Conservation (phyloP, 2,888 invertebrate species). For the Lepidocyrtoides sp. region DNA sequence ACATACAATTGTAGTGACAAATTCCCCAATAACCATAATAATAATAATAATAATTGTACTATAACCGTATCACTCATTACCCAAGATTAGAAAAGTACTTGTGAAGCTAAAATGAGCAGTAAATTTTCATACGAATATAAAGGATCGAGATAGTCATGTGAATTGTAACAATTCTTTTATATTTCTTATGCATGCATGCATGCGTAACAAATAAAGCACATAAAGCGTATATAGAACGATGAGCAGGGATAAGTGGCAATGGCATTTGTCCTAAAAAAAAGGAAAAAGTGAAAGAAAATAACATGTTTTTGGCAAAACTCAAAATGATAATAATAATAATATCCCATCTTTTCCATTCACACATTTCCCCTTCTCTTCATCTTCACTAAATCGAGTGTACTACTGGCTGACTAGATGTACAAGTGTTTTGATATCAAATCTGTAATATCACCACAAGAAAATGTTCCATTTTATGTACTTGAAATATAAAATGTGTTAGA, state of each 20-base stretch:
- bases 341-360: slow-evolving; percentile 35
- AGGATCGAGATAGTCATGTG: neutral
- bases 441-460: slow-evolving; percentile 25
- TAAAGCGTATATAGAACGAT: neutral
- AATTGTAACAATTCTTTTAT: neutral
- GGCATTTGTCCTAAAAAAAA: slow-evolving; percentile 39
- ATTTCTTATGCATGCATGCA: neutral
- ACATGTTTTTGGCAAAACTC: slow-evolving; percentile 65
- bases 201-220: neutral
- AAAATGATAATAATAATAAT: slow-evolving; percentile 48
- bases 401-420: neutral
- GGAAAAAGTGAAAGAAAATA: slow-evolving; percentile 44
- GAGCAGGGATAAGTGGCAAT: neutral
- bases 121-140: slow-evolving; percentile 3
- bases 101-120: slow-evolving; percentile 30
- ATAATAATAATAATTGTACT: slow-evolving; percentile 59
- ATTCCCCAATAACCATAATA: slow-evolving; percentile 71
- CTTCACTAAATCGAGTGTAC: neutral
- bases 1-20: slow-evolving; percentile 53
- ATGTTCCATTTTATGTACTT: slow-evolving; percentile 63
- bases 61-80: slow-evolving; percentile 64
- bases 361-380: neutral
- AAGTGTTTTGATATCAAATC: neutral
- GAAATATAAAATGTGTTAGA: slow-evolving; percentile 55
- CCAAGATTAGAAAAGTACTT: slow-evolving; percentile 59